Percentiles rank a stretch among this genome's conserved stretches.
Evolutionary conservation across 2,888 invertebrate species (phyloP).

Genomic region (Himalopsyche tibetana): DNA sequence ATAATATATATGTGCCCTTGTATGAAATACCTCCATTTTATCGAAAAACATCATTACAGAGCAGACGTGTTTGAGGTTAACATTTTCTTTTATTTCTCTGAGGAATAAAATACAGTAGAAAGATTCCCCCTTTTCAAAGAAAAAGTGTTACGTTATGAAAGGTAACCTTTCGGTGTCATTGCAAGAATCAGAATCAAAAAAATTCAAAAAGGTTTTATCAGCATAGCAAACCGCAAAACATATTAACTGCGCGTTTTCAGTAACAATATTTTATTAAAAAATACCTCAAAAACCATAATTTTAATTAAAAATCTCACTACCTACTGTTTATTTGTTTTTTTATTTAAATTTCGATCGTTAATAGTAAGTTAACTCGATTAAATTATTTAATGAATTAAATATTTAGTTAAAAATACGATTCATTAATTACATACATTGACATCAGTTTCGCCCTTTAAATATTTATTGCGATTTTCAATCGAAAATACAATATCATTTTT

Average conservation of each 20-base stretch:
- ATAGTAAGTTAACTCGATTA: too few relatives aligned
- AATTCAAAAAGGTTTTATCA: background rate
- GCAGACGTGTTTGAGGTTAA: conserved; percentile 29
- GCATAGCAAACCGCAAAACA: background rate
- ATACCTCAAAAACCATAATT: too few relatives aligned
- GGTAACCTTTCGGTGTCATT: conserved; percentile 28
- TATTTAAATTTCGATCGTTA: too few relatives aligned
- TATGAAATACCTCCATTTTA: conserved; percentile 31
- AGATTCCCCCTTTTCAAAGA: conserved; percentile 5
- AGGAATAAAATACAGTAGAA: conserved; percentile 9
- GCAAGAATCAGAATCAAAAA: background rate
- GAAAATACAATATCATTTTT: too few relatives aligned
- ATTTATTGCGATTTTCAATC: too few relatives aligned
- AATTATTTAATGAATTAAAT: too few relatives aligned
- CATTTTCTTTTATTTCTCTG: conserved; percentile 26
- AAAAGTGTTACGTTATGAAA: conserved; percentile 14
- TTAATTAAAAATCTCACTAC: too few relatives aligned
- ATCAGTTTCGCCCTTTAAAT: too few relatives aligned
- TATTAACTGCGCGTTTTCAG: background rate
- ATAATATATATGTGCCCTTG: conserved; percentile 22
- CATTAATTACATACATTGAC: too few relatives aligned
- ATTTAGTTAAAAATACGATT: too few relatives aligned
- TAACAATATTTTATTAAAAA: too few relatives aligned
- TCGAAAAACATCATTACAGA: conserved; percentile 30
- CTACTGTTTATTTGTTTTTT: too few relatives aligned